Percentiles rank a stretch among this genome's conserved stretches.
Conservation (phyloP, 1,140 invertebrate genomes). For the Antheraea mylitta region DNA sequence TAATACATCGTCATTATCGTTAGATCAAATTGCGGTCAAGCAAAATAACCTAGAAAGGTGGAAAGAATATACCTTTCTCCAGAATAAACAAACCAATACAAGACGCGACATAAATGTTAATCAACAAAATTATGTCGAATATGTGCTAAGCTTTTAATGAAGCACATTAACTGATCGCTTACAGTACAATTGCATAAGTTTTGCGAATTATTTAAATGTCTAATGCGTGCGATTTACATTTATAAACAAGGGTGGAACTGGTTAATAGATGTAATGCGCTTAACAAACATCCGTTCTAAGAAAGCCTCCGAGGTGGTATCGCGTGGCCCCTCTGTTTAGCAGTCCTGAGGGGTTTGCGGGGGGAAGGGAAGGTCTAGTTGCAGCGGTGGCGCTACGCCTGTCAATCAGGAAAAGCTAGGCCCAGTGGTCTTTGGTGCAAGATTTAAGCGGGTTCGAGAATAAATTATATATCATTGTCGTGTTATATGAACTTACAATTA, state of each 20-base stretch:
- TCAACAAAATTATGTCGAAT: conserved; percentile 19
- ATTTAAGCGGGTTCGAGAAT: conserved; percentile 9
- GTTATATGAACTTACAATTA: no score
- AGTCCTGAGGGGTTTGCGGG: conserved; percentile 4
- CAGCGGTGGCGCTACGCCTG: conserved; percentile 48
- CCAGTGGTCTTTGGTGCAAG: conserved; percentile 38
- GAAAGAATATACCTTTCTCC: background rate
- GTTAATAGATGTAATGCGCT: conserved; percentile 58
- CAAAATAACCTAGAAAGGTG: no score
- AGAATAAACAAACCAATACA: conserved; percentile 15
- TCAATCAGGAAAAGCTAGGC: conserved; percentile 58
- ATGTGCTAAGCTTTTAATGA: conserved; percentile 19
- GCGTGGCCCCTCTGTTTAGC: background rate
- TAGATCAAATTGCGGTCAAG: no score
- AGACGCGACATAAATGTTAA: conserved; percentile 21
- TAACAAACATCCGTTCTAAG: conserved; percentile 35
- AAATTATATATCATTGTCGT: background rate
- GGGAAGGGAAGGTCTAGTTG: conserved; percentile 33
- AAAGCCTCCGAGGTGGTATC: conserved; percentile 23
- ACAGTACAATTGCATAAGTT: conserved; percentile 51
- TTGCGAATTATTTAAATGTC: conserved; percentile 58
- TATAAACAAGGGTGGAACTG: conserved; percentile 42
- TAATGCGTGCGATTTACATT: conserved; percentile 56
- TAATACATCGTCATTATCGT: no score
- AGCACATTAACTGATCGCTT: conserved; percentile 30